Evolutionary conservation across 2,888 invertebrate genomes (phyloP), one percentile per base, ranked within the genome.

Genomic region (Stictocephala bisonia): DNA sequence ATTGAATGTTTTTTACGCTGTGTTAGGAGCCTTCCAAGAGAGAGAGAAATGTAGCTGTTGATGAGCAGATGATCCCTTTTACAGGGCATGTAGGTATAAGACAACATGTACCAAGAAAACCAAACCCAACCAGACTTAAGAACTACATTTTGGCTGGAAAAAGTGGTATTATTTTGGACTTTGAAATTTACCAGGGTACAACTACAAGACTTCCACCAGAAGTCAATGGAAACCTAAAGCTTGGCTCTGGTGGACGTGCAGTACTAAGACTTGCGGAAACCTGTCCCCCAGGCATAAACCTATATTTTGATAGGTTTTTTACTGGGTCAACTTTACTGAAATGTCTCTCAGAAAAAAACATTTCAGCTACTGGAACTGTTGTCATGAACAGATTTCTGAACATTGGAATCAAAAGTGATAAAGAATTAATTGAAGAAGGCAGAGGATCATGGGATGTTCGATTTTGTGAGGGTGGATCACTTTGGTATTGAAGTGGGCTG

Each of bases 231-330:
- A 24, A 13, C 4, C 15, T 56, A 3, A 70, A 70, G 29, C 18
- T 56, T 7, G 70, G 70, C 22, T 56, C 40, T 41, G 56, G 70
- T 3, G 70, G 40, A 3, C 70, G 40, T 11, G 58, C 70, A 18
- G 70, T 70, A 13, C 9, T 69, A 22, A 11, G 53, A 31, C 20
- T 53, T 1, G 35, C 20, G 40, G 58, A 70, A 41, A 70, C 70
- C 13, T 70, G 56, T 24, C 50, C 29, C 4, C 71, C 71, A 11
- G 71, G 71, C 6, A 58, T 24, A 20, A 53, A 71, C 18, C 15
- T 71, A n/a, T 71, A 71, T 24, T 71, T 71, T 26, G 71, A 71
- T n/a, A 15, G 58, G 1, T 71, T 18, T 60, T 60, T 71, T 20
- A 71, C 71, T 15, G 27, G 71, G 3, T n/a, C 60, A 22, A n/a